Percentiles rank a stretch among this genome's conserved stretches.
These are phyloP conservation scores for Sinelater perroti DNA, from an alignment of 2,888 invertebrate species.

Conservation along the genomic window DNA sequence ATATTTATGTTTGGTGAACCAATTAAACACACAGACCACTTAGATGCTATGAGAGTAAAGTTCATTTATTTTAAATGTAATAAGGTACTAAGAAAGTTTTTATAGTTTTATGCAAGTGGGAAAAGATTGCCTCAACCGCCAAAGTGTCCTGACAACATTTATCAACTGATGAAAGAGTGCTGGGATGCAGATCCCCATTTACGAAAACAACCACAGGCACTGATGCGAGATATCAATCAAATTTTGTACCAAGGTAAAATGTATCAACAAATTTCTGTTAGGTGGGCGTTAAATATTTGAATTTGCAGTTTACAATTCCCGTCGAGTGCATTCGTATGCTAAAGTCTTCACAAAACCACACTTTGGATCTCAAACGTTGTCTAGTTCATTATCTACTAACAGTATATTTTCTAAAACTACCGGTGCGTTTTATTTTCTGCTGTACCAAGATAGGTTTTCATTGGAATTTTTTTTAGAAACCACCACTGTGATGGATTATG, in stretches of 20 bases:
- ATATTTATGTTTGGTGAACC: slow-evolving; percentile 81
- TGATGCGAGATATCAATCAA: slow-evolving; percentile 86
- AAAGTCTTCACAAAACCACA: slow-evolving; percentile 47
- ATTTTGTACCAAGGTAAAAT: slow-evolving; percentile 77
- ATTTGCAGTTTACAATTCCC: slow-evolving; percentile 68
- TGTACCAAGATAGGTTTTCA: slow-evolving; percentile 1
- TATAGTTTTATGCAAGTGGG: slow-evolving; percentile 73
- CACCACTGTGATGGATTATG: slow-evolving; percentile 40
- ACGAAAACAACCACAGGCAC: slow-evolving; percentile 81
- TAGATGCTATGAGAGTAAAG: slow-evolving; percentile 54
- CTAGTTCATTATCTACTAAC: slow-evolving; percentile 51
- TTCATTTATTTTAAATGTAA: background rate
- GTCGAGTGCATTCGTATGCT: slow-evolving; percentile 68
- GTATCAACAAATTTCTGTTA: background rate
- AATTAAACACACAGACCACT: slow-evolving; percentile 50
- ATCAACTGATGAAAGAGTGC: slow-evolving; percentile 79
- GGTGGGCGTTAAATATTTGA: no score
- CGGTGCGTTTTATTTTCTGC: slow-evolving; percentile 31
- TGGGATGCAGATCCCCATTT: slow-evolving; percentile 79
- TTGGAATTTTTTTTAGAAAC: slow-evolving; percentile 39
- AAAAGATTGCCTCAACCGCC: slow-evolving; percentile 72
- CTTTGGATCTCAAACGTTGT: slow-evolving; percentile 21
- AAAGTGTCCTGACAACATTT: slow-evolving; percentile 79
- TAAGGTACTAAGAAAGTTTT: slow-evolving; percentile 29
- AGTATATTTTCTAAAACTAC: slow-evolving; percentile 56